phyloP scores from a whole-genome alignment of 2,113 vertebrate genomes.

The Lucifuga dentata region DNA sequence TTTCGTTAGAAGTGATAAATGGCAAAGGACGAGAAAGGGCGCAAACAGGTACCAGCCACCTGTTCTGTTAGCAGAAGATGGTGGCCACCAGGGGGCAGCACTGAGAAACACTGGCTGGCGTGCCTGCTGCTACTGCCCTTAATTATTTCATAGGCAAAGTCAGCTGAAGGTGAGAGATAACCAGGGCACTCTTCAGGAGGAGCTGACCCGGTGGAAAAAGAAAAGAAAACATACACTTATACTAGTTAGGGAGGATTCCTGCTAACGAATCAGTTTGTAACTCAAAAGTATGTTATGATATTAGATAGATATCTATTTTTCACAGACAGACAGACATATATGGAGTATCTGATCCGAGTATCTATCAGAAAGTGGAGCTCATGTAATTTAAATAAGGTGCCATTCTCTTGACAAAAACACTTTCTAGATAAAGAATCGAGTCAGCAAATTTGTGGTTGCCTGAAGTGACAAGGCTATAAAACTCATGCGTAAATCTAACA shows the following conservation, averaged over 20 bases:
- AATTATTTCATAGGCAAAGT: slow-evolving; percentile 52
- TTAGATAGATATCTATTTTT: too few relatives aligned
- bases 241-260: too few relatives aligned
- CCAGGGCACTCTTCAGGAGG: slow-evolving; percentile 15
- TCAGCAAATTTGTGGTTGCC: background rate
- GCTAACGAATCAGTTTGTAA: too few relatives aligned
- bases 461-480: background rate
- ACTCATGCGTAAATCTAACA: background rate
- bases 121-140: slow-evolving; percentile 8
- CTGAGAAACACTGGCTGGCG: slow-evolving; percentile 9
- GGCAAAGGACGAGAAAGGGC: slow-evolving; percentile 12
- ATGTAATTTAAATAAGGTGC: background rate
- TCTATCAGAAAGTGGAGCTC: background rate
- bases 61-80: slow-evolving; percentile 30
- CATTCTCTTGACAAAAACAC: background rate
- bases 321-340: background rate
- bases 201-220: background rate
- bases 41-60: slow-evolving; percentile 17
- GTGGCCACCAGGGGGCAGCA: slow-evolving; percentile 50
- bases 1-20: background rate
- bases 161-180: slow-evolving; percentile 68
- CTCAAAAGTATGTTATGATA: too few relatives aligned
- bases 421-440: background rate
- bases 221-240: too few relatives aligned
- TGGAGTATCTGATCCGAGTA: too few relatives aligned